Conservation (phyloP, 2,113 vertebrate genomes). For the Bucco capensis region DNA sequence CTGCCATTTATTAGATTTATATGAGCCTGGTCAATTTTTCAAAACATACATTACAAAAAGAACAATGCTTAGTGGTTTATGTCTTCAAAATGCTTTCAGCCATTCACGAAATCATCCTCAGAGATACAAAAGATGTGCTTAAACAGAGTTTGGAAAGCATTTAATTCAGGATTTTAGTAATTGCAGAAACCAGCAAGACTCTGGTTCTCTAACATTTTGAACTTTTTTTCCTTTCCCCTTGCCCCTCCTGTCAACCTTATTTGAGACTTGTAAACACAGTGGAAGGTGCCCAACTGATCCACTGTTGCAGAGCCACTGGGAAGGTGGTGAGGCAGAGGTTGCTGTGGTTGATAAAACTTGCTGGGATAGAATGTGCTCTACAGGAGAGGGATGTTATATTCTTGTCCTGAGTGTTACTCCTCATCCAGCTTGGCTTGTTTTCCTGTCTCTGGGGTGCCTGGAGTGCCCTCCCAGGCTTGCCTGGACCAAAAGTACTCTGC, state of each 20-base stretch:
- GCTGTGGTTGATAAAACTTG: neutral
- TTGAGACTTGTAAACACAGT: neutral
- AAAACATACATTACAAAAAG: neutral
- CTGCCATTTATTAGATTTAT: constrained; percentile 2
- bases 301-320: neutral
- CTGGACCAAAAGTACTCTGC: neutral
- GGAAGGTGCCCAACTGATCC: neutral
- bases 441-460: neutral
- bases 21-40: neutral
- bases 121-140: neutral
- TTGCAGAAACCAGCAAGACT: neutral
- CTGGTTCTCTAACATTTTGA: neutral
- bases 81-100: neutral
- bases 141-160: neutral
- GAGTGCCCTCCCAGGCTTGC: neutral
- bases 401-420: neutral
- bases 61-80: neutral
- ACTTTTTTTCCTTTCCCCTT: neutral
- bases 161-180: neutral
- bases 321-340: neutral
- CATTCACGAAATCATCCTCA: neutral
- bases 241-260: neutral
- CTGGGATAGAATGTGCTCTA: neutral
- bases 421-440: neutral
- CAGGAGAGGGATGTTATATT: neutral